Percentiles rank a stretch among this genome's conserved stretches.
phyloP scores from a whole-genome alignment of 2,113 vertebrate species.

The Melanocharis versteri region DNA sequence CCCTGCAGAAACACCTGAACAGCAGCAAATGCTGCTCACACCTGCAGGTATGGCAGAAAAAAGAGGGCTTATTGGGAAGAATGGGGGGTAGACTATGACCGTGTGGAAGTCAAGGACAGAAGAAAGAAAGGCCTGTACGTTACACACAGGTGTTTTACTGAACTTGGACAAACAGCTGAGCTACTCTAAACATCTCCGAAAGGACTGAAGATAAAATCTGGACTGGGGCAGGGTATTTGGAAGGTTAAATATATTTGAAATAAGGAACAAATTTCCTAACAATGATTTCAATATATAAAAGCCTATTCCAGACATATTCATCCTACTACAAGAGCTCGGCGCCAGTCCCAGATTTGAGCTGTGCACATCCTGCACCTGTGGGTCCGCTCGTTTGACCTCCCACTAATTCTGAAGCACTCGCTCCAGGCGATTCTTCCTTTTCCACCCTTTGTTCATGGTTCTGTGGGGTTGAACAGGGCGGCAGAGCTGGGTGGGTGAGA shows the following conservation, averaged over 20 bases:
- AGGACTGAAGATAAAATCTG: neutral
- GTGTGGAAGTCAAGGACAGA: neutral
- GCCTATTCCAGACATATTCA: neutral
- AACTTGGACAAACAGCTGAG: neutral
- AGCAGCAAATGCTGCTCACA: neutral
- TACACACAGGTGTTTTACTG: neutral
- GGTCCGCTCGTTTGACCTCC: rapidly evolving
- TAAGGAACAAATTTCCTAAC: neutral
- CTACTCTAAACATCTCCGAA: neutral
- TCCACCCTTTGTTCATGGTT: rapidly evolving
- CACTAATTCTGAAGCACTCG: neutral
- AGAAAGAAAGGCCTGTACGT: neutral
- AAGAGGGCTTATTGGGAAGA: neutral
- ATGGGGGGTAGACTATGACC: rapidly evolving
- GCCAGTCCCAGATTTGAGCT: neutral
- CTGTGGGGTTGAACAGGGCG: rapidly evolving
- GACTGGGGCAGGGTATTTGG: neutral
- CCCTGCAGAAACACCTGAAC: neutral
- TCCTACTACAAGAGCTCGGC: rapidly evolving
- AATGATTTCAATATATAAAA: neutral
- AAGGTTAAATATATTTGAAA: neutral
- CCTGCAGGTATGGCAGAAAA: neutral
- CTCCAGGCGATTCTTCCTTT: neutral
- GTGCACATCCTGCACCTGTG: neutral
- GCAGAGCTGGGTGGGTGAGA: neutral